Evolutionary conservation across 2,797 vertebrate genomes (phyloP), one percentile per base, ranked within the genome.

Genomic region (Gymnocypris eckloni): DNA sequence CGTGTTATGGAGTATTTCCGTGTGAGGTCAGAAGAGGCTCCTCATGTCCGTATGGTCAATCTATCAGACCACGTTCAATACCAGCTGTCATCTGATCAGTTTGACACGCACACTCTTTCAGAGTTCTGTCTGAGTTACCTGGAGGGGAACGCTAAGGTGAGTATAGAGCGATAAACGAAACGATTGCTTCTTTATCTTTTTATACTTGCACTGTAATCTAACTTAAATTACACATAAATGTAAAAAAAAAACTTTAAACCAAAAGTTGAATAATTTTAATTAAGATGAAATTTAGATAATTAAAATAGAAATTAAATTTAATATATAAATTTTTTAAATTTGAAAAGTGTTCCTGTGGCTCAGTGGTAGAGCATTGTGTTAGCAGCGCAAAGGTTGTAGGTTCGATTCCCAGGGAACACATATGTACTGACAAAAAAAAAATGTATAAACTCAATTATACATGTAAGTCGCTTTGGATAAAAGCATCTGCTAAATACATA

Each of bases 1-100:
- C 91, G 94, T 2, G 39, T 98, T 37, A 94, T 98, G 87, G 96
- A 98, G 80, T 97, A 98, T 91, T 99, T 99, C 91, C 90, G 83
- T 1, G 93, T 99, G 54, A 94, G 94, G 18, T 92, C 92, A 0
- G 91, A 94, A 1, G 94, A 97, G 0, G 90, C 96, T 41, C 97
- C 98, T 1, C 92, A 96, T 0, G 90, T 98, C 56, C 96, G 97
- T 73, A 91, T 98, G 90, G 94, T 99, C 8, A 99, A 98, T 84
- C 87, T 98, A 88, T 97, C 95, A 2, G 94, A 95, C 0, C 92
- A 96, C 0, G 90, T 94, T 54, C 96, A 93, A 86, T 98, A 97
- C 92, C 97, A 97, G 87, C 96, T 98, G 93, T 96, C 96, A 8
- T 96, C 96, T 0, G 96, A 97, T 0, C 90, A 93, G 6, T 94